Percentiles rank a stretch among this genome's conserved stretches.
phyloP scores from a whole-genome alignment of 2,888 invertebrate species.

The Furcula furcula region DNA sequence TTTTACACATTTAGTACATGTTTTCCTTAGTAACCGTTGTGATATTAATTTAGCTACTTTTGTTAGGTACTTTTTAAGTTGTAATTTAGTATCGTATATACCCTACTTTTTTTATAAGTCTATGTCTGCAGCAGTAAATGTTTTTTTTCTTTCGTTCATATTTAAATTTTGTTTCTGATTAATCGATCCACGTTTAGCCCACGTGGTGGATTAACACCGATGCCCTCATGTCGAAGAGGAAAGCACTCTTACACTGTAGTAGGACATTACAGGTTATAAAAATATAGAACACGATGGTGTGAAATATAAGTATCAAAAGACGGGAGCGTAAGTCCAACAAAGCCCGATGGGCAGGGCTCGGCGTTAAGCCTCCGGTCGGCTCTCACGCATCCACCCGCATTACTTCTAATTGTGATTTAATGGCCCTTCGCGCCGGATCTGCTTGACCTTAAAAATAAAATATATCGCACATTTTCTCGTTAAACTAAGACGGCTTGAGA shows the following conservation, averaged over 20 bases:
- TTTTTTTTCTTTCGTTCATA: no score
- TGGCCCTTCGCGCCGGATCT: slow-evolving; percentile 64
- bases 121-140: no score
- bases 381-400: slow-evolving; percentile 76
- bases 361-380: slow-evolving; percentile 58
- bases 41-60: no score
- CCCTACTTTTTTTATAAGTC: no score
- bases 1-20: no score
- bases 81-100: no score
- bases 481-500: slow-evolving; percentile 29
- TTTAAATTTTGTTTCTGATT: no score
- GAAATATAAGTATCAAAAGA: slow-evolving; percentile 67
- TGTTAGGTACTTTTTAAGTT: no score
- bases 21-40: no score
- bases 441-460: slow-evolving; percentile 66
- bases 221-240: no score
- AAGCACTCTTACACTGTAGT: slow-evolving; percentile 11
- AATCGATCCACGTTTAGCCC: no score
- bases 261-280: not conserved
- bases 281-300: slow-evolving; percentile 21
- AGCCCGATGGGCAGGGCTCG: slow-evolving; percentile 55
- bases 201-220: no score
- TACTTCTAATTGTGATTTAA: slow-evolving; percentile 80
- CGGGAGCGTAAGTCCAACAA: slow-evolving; percentile 67
- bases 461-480: slow-evolving; percentile 41